Percentiles rank a stretch among this genome's conserved stretches.
These are phyloP conservation scores for Sminthopsis crassicaudata DNA, from an alignment of 2,113 vertebrate genomes.

Conservation along the genomic window DNA sequence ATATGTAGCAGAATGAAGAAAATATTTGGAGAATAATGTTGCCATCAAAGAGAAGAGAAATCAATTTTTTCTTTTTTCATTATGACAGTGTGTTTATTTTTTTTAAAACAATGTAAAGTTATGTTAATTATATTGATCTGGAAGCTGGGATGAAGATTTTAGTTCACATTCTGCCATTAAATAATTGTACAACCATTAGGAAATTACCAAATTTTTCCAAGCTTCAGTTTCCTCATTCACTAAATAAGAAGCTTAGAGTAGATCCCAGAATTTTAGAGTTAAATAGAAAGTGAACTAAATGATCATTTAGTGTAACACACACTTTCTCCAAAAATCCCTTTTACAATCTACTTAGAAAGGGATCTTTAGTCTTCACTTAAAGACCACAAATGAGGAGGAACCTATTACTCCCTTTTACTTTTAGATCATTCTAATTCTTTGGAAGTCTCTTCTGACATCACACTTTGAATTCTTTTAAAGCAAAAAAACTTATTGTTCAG, in stretches of 20 bases:
- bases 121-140: not conserved
- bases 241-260: not conserved
- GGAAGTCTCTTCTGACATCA: not conserved
- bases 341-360: not conserved
- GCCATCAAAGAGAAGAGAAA: not conserved
- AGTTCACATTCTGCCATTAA: not conserved
- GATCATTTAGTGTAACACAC: not conserved
- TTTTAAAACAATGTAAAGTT: not conserved
- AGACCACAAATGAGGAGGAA: not conserved
- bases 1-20: not conserved
- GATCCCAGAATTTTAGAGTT: not conserved
- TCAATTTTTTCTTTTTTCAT: not conserved
- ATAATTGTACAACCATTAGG: not conserved
- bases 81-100: not conserved
- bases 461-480: not conserved
- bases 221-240: not conserved
- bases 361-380: not conserved
- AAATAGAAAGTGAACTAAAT: not conserved
- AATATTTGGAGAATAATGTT: not conserved
- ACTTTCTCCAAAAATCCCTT: not conserved
- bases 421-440: not conserved
- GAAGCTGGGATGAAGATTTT: not conserved
- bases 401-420: not conserved
- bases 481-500: not conserved
- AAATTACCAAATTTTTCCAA: not conserved